Evolutionary conservation across 1,140 invertebrate genomes (phyloP).

Genomic region (Episyrphus balteatus): DNA sequence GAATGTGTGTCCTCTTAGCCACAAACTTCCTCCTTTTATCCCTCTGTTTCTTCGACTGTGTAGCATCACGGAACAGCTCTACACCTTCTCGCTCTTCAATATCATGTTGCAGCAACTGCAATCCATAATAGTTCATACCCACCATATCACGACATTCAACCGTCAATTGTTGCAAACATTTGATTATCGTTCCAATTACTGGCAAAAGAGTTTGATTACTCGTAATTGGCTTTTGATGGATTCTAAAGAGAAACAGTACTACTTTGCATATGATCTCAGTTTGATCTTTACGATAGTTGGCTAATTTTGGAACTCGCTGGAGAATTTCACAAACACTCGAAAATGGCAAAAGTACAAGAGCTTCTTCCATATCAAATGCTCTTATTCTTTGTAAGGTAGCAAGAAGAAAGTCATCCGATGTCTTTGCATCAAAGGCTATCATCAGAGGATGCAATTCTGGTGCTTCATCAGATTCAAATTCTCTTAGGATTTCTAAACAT

Average conservation of each 20-base stretch:
- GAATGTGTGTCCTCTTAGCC: constrained; percentile 44
- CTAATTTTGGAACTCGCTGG: constrained; percentile 52
- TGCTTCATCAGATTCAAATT: constrained; percentile 45
- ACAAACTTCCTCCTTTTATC: constrained; percentile 60
- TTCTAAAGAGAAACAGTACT: constrained; percentile 66
- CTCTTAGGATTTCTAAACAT: constrained; percentile 68
- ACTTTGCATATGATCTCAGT: constrained; percentile 66
- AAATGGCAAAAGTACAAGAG: constrained; percentile 76
- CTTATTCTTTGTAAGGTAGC: constrained; percentile 68
- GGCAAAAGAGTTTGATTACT: constrained; percentile 55
- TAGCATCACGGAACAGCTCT: constrained; percentile 74
- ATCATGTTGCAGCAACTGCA: constrained; percentile 62
- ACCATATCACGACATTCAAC: constrained; percentile 56
- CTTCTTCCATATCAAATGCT: constrained; percentile 80
- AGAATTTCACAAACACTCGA: constrained; percentile 69
- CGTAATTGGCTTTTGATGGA: constrained; percentile 76
- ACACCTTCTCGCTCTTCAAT: constrained; percentile 73
- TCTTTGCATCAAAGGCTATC: constrained; percentile 60
- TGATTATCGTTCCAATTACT: constrained; percentile 41
- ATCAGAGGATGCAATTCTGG: constrained; percentile 58
- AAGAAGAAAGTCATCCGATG: constrained; percentile 67
- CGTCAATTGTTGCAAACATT: constrained; percentile 18
- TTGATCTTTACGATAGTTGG: constrained; percentile 52
- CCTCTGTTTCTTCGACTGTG: constrained; percentile 49
- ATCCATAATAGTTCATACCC: constrained; percentile 77